Percentiles rank a stretch among this genome's conserved stretches.
Evolutionary conservation across 1,140 invertebrate species (phyloP).

Genomic region (Hormaphis cornu): DNA sequence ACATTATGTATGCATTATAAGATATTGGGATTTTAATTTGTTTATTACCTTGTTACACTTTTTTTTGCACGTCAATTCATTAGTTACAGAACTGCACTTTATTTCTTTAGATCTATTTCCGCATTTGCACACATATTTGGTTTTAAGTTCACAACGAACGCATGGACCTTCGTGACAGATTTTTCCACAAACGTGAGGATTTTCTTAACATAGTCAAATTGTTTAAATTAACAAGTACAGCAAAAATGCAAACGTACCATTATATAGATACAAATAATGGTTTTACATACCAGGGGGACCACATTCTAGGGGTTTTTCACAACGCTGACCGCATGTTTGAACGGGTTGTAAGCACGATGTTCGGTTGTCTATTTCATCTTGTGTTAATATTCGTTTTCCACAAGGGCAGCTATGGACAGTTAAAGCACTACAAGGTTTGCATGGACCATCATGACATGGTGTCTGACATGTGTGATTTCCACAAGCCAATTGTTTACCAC

Average conservation of each 20-base stretch:
- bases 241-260: background rate
- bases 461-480: constrained; percentile 65
- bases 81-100: constrained; percentile 60
- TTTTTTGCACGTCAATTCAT: constrained; percentile 71
- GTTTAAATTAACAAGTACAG: constrained; percentile 20
- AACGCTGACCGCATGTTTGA: constrained; percentile 71
- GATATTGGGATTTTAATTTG: background rate
- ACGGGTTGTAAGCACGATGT: constrained; percentile 73
- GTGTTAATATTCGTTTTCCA: constrained; percentile 55
- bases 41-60: constrained; percentile 71
- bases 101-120: constrained; percentile 76
- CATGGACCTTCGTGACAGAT: constrained; percentile 76
- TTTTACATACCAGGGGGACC: constrained; percentile 55
- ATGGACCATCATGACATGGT: constrained; percentile 57
- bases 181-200: constrained; percentile 61
- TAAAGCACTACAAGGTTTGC: constrained; percentile 49
- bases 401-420: constrained; percentile 72
- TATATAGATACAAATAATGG: no score
- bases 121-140: constrained; percentile 77
- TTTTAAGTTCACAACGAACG: constrained; percentile 67
- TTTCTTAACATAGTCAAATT: constrained; percentile 42
- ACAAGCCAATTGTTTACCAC: constrained; percentile 60
- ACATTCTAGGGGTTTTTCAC: constrained; percentile 68
- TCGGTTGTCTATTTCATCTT: constrained; percentile 44
- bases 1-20: background rate